Conservation (phyloP, 2,888 invertebrate species). For the Cynaeus angustus region DNA sequence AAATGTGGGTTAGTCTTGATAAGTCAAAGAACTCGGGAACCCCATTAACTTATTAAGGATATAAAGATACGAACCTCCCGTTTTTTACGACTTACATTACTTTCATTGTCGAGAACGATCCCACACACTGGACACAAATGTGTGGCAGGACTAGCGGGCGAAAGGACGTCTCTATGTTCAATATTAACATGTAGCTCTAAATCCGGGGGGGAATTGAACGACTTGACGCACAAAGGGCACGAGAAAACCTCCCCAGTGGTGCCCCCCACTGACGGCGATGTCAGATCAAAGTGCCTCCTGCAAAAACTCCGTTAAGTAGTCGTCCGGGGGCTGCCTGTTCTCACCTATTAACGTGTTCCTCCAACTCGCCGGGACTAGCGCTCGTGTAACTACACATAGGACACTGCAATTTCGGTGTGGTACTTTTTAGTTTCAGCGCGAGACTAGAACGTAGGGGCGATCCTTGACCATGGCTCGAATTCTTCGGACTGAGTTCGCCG, state of each 20-base stretch:
- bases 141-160: conserved; percentile 73
- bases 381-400: conserved; percentile 86
- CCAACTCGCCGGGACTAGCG: conserved; percentile 82
- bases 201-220: conserved; percentile 83
- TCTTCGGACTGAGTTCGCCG: conserved; percentile 67
- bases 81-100: conserved; percentile 68
- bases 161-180: conserved; percentile 87
- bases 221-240: conserved; percentile 86
- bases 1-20: conserved; percentile 3
- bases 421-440: conserved; percentile 79
- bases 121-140: conserved; percentile 72
- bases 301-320: neutral
- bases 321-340: neutral
- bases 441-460: conserved; percentile 83
- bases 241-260: conserved; percentile 77
- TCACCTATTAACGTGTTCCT: conserved; percentile 85
- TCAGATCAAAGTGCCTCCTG: conserved; percentile 84
- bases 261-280: conserved; percentile 78
- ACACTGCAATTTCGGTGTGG: conserved; percentile 77
- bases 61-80: neutral
- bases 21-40: conserved; percentile 4
- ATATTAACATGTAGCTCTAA: conserved; percentile 90
- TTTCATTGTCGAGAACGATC: conserved; percentile 72
- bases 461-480: conserved; percentile 79
- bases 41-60: conserved; percentile 6